These are phyloP conservation scores for Seriola dumerili DNA, from an alignment of 2,113 vertebrate species.

Conservation along the genomic window DNA sequence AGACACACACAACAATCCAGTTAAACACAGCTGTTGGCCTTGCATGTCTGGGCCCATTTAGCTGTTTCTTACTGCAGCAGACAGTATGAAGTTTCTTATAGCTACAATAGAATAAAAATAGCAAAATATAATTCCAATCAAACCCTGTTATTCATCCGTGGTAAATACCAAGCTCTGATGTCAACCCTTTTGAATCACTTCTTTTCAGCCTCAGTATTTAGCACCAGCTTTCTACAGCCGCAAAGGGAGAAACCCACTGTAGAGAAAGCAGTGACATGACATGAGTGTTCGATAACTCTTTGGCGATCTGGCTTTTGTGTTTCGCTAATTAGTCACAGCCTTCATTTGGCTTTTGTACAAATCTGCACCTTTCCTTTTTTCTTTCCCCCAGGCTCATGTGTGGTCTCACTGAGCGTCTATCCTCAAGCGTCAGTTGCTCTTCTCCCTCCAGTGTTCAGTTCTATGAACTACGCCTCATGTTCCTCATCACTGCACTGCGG, in stretches of 20 bases:
- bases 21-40: background rate
- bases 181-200: background rate
- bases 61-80: background rate
- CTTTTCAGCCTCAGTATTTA: background rate
- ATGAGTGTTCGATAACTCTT: background rate
- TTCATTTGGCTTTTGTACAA: background rate
- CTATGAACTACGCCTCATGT: constrained; percentile 86
- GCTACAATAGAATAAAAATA: background rate
- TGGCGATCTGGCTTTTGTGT: background rate
- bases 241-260: background rate
- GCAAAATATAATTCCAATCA: background rate
- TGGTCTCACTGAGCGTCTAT: constrained; percentile 78
- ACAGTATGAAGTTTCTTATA: background rate
- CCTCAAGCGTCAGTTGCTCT: constrained; percentile 52
- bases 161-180: background rate
- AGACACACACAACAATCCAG: background rate
- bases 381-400: constrained; percentile 72
- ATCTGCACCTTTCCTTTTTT: background rate
- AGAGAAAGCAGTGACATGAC: background rate
- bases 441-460: constrained; percentile 81
- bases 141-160: background rate
- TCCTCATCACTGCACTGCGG: constrained; percentile 84
- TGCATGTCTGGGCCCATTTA: background rate
- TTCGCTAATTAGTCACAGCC: background rate
- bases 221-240: background rate